These are phyloP conservation scores for Cotesia typhae DNA, from an alignment of 1,140 invertebrate genomes.

Conservation along the genomic window DNA sequence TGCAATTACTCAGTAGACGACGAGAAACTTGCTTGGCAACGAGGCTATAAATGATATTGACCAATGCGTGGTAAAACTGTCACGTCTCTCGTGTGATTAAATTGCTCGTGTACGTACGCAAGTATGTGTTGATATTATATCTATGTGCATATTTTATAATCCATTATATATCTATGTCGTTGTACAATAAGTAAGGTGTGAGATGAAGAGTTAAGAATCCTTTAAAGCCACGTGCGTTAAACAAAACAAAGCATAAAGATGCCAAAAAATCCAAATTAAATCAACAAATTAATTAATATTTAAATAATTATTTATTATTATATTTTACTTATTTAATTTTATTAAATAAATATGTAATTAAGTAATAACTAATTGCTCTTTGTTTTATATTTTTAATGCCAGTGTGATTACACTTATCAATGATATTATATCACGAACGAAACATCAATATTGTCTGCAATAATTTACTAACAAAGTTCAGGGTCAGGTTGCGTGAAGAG, in stretches of 20 bases:
- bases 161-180: background rate
- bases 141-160: background rate
- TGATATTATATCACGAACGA: background rate
- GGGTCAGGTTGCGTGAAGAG: constrained; percentile 9
- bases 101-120: constrained; percentile 2
- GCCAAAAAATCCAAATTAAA: too few species aligned
- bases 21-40: constrained; percentile 17
- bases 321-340: too few species aligned
- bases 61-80: constrained; percentile 34
- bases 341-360: too few species aligned
- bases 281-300: too few species aligned
- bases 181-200: too few species aligned
- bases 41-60: constrained; percentile 14
- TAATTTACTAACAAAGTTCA: background rate
- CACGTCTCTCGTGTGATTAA: constrained; percentile 32
- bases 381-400: too few species aligned
- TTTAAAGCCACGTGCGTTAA: too few species aligned
- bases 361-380: too few species aligned
- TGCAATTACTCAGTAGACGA: constrained; percentile 13
- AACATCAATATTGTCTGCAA: background rate
- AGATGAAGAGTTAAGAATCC: too few species aligned
- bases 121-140: background rate
- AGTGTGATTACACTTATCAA: background rate
- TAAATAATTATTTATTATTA: too few species aligned
- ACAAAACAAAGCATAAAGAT: too few species aligned